Evolutionary conservation across 2,113 vertebrate genomes (phyloP).

Genomic region (Bubo scandiacus): DNA sequence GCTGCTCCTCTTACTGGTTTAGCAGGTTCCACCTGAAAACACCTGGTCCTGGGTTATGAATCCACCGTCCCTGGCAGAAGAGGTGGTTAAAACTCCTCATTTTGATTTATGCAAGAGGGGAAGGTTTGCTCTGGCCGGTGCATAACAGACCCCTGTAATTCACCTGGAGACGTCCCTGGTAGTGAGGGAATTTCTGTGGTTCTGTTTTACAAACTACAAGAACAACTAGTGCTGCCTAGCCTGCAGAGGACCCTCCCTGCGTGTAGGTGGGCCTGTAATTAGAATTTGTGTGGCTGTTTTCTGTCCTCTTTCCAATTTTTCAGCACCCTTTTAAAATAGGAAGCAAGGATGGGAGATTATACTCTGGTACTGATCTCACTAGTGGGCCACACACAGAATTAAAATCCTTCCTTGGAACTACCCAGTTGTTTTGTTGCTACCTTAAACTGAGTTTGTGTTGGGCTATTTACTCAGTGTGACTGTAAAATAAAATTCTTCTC

Average conservation of each 20-base stretch:
- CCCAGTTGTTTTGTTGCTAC: background rate
- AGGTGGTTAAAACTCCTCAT: background rate
- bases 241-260: background rate
- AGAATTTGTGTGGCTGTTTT: background rate
- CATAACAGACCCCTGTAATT: accelerated
- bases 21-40: background rate
- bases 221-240: background rate
- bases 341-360: background rate
- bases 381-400: background rate
- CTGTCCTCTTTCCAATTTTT: background rate
- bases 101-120: background rate
- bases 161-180: background rate
- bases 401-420: background rate
- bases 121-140: background rate
- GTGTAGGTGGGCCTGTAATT: background rate
- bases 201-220: background rate
- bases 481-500: background rate
- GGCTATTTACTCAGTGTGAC: background rate
- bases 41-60: background rate
- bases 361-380: background rate
- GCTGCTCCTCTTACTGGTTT: background rate
- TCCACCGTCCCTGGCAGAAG: background rate
- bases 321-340: background rate
- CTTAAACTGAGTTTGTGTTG: background rate
- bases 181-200: background rate